phyloP scores from a whole-genome alignment of 2,113 vertebrate species.

The Pionites leucogaster region DNA sequence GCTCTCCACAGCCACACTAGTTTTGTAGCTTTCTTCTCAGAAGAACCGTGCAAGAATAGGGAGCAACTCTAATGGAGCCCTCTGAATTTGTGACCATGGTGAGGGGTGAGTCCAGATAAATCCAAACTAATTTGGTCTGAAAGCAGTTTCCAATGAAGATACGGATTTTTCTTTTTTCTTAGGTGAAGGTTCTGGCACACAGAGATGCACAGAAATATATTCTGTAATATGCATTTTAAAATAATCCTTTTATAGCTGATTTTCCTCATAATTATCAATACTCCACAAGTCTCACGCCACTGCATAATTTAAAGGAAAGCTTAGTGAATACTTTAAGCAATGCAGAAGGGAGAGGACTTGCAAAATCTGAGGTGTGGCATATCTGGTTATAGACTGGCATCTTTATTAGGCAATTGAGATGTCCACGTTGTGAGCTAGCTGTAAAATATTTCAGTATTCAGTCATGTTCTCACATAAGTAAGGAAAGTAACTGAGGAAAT shows the following conservation, averaged over 20 bases:
- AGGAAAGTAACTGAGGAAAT: neutral
- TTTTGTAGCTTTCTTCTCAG: neutral
- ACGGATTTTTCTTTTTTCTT: neutral
- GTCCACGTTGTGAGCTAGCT: neutral
- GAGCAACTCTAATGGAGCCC: neutral
- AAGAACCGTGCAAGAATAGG: neutral
- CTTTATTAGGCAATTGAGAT: neutral
- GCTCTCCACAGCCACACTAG: neutral
- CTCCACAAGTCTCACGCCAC: neutral
- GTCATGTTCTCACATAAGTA: neutral
- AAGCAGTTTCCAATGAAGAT: neutral
- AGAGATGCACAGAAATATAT: neutral
- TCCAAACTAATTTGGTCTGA: neutral
- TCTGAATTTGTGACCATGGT: neutral
- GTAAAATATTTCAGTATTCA: neutral
- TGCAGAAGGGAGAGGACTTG: neutral
- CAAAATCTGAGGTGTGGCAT: neutral
- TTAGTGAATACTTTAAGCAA: neutral
- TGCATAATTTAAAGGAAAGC: constrained; percentile 2
- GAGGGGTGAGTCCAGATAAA: neutral
- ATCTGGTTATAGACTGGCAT: neutral
- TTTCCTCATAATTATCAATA: neutral
- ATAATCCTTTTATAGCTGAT: neutral
- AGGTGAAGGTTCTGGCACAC: neutral
- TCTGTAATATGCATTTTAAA: neutral